These are phyloP conservation scores for Erethizon dorsatum DNA, from an alignment of 2,797 vertebrate genomes.

Conservation along the genomic window DNA sequence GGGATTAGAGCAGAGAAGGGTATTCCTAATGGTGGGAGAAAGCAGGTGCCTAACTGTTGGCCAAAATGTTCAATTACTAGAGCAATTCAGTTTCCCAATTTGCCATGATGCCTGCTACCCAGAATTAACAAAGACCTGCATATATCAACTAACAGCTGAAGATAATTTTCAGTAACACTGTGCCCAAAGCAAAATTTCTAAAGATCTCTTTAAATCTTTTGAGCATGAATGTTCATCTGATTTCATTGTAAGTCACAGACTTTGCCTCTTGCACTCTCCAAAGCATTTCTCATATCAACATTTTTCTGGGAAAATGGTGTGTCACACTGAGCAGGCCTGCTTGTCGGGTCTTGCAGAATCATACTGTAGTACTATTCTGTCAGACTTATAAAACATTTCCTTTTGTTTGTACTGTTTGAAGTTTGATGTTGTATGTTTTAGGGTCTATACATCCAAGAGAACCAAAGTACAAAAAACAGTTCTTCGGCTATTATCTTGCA, in stretches of 20 bases:
- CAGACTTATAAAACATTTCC: background rate
- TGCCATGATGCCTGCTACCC: constrained; percentile 69
- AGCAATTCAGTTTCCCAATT: constrained; percentile 73
- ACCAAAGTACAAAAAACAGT: background rate
- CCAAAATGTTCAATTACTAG: constrained; percentile 83
- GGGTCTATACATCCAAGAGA: background rate
- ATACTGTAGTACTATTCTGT: background rate
- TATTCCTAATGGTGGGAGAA: constrained; percentile 59
- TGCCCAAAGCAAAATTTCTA: constrained; percentile 75
- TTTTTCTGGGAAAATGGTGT: constrained; percentile 61
- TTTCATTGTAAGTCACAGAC: constrained; percentile 78
- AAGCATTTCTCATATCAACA: constrained; percentile 52
- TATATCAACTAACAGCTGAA: constrained; percentile 84
- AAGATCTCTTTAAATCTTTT: constrained; percentile 82
- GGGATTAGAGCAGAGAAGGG: background rate
- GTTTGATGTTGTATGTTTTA: background rate
- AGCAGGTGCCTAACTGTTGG: constrained; percentile 75
- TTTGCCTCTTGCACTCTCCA: constrained; percentile 71
- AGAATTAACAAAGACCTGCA: constrained; percentile 80
- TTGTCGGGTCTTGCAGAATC: constrained; percentile 54
- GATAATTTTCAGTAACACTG: constrained; percentile 84
- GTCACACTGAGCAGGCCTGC: background rate
- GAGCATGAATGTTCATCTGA: constrained; percentile 83
- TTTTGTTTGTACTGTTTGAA: constrained; percentile 10
- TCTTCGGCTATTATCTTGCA: background rate